phyloP scores from a whole-genome alignment of 1,140 invertebrate species.

The Oreohelix idahoensis region DNA sequence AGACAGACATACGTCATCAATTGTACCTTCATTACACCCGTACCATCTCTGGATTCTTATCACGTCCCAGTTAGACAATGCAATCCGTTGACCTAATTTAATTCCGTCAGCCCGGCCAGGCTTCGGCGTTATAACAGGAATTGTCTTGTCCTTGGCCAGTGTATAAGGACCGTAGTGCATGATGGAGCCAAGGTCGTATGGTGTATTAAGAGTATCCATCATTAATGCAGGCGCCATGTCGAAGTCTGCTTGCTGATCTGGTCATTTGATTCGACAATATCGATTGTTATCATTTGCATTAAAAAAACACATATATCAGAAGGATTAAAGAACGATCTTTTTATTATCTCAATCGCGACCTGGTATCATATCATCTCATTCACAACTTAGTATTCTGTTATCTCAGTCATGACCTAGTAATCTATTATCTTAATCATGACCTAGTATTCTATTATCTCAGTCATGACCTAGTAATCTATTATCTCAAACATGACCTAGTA shows the following conservation, averaged over 20 bases:
- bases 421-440: too few species aligned
- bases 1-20: not conserved
- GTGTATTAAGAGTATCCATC: conserved; percentile 73
- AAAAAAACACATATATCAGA: too few species aligned
- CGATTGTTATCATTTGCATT: too few species aligned
- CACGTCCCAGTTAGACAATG: conserved; percentile 73
- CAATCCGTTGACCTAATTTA: conserved; percentile 73
- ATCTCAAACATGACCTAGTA: too few species aligned
- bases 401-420: too few species aligned
- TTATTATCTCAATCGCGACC: too few species aligned
- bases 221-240: not conserved
- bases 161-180: conserved; percentile 99
- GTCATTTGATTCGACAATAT: not conserved
- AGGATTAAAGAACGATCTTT: too few species aligned
- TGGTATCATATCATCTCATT: too few species aligned
- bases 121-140: conserved; percentile 75
- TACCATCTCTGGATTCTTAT: conserved; percentile 20
- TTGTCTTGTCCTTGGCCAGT: conserved; percentile 78
- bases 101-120: conserved; percentile 26
- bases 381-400: too few species aligned
- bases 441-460: too few species aligned
- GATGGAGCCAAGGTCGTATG: conserved; percentile 91
- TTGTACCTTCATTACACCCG: not conserved
- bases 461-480: too few species aligned
- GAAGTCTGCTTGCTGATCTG: not conserved